phyloP scores from a whole-genome alignment of 2,888 invertebrate genomes.

The Erebia aethiops region DNA sequence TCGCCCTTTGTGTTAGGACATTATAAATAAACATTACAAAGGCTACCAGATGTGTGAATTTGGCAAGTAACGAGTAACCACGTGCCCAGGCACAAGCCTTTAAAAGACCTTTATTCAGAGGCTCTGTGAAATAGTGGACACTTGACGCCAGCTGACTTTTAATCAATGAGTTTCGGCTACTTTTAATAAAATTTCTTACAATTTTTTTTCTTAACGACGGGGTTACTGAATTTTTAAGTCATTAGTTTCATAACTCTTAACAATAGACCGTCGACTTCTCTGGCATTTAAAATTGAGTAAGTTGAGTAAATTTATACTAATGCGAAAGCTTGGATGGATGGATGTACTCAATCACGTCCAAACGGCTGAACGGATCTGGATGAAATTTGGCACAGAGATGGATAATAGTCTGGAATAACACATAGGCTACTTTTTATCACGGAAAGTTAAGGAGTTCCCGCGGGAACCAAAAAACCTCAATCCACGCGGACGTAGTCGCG shows the following conservation, averaged over 20 bases:
- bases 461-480: too few species aligned
- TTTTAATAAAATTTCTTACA: slow-evolving; percentile 1
- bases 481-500: too few species aligned
- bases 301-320: too few species aligned
- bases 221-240: not conserved
- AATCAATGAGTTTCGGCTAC: slow-evolving; percentile 33
- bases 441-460: too few species aligned
- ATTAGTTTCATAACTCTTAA: not conserved
- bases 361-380: too few species aligned
- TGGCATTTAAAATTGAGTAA: not conserved
- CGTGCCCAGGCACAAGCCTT: slow-evolving; percentile 58
- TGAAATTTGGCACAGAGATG: too few species aligned
- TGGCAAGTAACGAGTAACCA: slow-evolving; percentile 45
- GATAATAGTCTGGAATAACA: too few species aligned
- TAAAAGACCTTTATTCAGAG: slow-evolving; percentile 40
- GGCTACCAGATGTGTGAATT: slow-evolving; percentile 69
- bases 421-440: too few species aligned
- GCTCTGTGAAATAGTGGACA: slow-evolving; percentile 34
- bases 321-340: too few species aligned
- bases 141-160: slow-evolving; percentile 48
- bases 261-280: not conserved
- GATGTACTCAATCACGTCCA: too few species aligned
- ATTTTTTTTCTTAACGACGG: not conserved
- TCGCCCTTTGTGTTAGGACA: slow-evolving; percentile 63
- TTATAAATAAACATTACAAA: slow-evolving; percentile 77